Evolutionary conservation across 2,113 vertebrate genomes (phyloP), one percentile per base, ranked within the genome.

Genomic region (Dendrocopos noguchii): DNA sequence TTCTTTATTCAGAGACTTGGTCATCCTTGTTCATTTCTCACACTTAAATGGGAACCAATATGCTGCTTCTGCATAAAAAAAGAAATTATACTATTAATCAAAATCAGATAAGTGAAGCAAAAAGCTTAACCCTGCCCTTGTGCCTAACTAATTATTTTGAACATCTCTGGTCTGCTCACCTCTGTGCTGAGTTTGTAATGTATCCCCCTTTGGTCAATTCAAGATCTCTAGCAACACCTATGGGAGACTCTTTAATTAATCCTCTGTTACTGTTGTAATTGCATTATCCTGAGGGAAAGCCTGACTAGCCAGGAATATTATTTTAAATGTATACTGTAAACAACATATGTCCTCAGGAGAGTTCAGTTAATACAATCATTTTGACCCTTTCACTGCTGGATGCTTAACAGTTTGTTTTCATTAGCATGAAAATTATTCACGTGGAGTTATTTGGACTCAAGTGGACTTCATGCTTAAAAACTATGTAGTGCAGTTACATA

Each of bases 221-320:
- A 84, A 91, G 97, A 98, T 97, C 97, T 95, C 97, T 94, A 97
- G 97, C 98, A 96, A 95, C 98, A 98, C 98, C 98, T 97, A 95
- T 27, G 98, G 98, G 98, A 98, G 95, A 67, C 50, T 96, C 97
- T 98, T 98, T 99, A 99, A 99, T 99, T 99, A 99, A 99, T 99
- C 98, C 98, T 98, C 98, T 97, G 98, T 98, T 98, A 99, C 98
- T 98, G 98, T 98, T 98, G 98, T 99, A 98, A 98, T 98, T 98
- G 98, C 97, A 87, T 81, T 97, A 97, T 98, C 98, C 98, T 98
- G 24, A 56, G 98, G 98, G 98, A 98, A 96, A 94, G 80, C 88
- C 96, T 90, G 92, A 95, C 97, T 97, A 97, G 97, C 97, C 97
- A 97, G 97, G 98, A 98, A 98, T 98, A 98, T 98, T 98, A 98